A percentile compares a stretch with the other conserved stretches of the same genome.
Conservation (phyloP, 2,113 vertebrate species). For the Xyliphius kryptos region DNA sequence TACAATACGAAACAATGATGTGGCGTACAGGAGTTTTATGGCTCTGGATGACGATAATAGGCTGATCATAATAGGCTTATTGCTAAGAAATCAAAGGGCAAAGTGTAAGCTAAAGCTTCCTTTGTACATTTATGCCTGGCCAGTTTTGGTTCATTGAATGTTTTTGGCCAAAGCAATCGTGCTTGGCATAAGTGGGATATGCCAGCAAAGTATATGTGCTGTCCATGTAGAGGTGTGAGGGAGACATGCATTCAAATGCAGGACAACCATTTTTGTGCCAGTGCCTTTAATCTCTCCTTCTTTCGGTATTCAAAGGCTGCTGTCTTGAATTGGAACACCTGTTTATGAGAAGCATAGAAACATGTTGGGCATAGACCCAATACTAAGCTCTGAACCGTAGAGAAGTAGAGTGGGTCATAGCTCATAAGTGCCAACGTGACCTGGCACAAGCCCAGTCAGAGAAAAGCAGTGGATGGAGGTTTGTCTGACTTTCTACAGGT, state of each 20-base stretch:
- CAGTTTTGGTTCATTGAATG: conserved; percentile 15
- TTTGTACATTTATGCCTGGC: conserved; percentile 11
- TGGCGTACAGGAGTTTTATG: conserved; percentile 1
- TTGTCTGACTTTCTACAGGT: not conserved
- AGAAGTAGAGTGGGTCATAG: conserved; percentile 33
- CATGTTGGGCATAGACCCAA: conserved; percentile 13
- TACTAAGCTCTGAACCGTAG: conserved; percentile 19
- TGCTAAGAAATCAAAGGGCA: not conserved
- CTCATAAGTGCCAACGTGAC: conserved; percentile 23
- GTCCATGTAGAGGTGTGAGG: not conserved
- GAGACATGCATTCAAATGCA: conserved; percentile 16
- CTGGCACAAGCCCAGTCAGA: conserved; percentile 16
- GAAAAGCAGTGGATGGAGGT: not conserved
- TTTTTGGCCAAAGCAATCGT: conserved; percentile 31
- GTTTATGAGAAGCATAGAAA: conserved; percentile 27
- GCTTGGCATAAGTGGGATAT: conserved; percentile 25
- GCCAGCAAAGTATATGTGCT: not conserved
- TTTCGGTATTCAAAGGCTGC: not conserved
- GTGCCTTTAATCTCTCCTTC: not conserved
- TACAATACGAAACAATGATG: too few species aligned
- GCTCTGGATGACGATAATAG: conserved; percentile 2
- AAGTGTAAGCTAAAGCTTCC: not conserved
- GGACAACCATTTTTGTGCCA: conserved; percentile 13
- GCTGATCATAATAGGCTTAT: not conserved
- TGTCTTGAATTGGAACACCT: conserved; percentile 17